Percentiles rank a stretch among this genome's conserved stretches.
phyloP scores from a whole-genome alignment of 2,797 vertebrate genomes.

The Acridotheres tristis region DNA sequence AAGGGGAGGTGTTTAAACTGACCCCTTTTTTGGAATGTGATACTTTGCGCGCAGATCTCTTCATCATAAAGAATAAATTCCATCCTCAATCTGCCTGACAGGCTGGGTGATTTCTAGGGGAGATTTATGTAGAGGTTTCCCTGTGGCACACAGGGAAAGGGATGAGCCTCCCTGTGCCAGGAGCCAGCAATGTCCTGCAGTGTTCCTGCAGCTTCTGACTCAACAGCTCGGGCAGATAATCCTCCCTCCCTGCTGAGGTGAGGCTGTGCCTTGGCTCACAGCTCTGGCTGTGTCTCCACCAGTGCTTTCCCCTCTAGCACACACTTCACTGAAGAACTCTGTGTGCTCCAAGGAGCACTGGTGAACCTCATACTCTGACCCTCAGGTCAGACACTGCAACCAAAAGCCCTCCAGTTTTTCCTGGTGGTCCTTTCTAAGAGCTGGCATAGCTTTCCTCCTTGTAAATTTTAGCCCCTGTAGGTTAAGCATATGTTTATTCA shows the following conservation, averaged over 20 bases:
- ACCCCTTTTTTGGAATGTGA: background rate
- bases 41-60: background rate
- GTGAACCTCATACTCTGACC: background rate
- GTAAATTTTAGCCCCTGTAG: background rate
- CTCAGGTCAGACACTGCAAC: fast-evolving
- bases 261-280: background rate
- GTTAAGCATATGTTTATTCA: background rate
- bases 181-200: background rate
- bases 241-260: background rate
- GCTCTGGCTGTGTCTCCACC: background rate
- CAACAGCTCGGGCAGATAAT: background rate
- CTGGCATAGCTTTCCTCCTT: background rate
- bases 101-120: background rate
- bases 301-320: background rate
- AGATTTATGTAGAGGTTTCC: background rate
- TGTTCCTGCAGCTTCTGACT: background rate
- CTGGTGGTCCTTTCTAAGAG: background rate
- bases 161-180: background rate
- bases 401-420: background rate
- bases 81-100: background rate
- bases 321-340: background rate
- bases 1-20: background rate
- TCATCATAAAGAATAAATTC: background rate
- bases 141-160: background rate
- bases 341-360: background rate